Percentiles rank a stretch among this genome's conserved stretches.
Evolutionary conservation across 2,797 vertebrate species (phyloP).

Genomic region (Cossypha heuglini): DNA sequence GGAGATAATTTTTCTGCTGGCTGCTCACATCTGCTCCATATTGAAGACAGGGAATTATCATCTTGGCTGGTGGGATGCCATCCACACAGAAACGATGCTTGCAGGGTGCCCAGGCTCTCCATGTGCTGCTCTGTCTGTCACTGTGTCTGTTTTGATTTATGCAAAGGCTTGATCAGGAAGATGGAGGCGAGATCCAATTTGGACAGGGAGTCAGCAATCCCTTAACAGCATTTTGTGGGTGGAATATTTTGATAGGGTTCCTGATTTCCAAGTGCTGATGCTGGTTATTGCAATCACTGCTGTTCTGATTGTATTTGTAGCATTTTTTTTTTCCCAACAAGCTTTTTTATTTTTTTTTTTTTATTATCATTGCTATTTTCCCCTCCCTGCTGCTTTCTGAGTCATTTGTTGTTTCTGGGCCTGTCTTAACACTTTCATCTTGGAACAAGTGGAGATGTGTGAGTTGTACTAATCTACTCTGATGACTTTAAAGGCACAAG

Average conservation of each 20-base stretch:
- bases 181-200: conserved; percentile 45
- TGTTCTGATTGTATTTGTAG: neutral
- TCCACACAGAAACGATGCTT: neutral
- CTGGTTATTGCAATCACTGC: conserved; percentile 13
- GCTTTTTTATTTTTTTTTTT: neutral
- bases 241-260: conserved; percentile 52
- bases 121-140: conserved; percentile 50
- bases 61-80: neutral
- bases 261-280: conserved; percentile 13
- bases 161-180: conserved; percentile 43
- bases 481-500: neutral
- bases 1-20: neutral
- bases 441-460: neutral
- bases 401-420: conserved; percentile 5
- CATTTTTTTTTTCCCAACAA: neutral
- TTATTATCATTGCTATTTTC: neutral
- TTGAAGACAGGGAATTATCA: neutral
- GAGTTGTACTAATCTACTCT: neutral
- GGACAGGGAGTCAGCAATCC: conserved; percentile 44
- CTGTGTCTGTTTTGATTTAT: conserved; percentile 47
- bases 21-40: conserved; percentile 32
- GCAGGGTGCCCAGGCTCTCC: conserved; percentile 2
- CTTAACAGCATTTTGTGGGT: conserved; percentile 35
- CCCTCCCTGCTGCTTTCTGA: neutral
- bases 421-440: neutral